phyloP scores from a whole-genome alignment of 1,140 invertebrate genomes.

The Heliconius congener region DNA sequence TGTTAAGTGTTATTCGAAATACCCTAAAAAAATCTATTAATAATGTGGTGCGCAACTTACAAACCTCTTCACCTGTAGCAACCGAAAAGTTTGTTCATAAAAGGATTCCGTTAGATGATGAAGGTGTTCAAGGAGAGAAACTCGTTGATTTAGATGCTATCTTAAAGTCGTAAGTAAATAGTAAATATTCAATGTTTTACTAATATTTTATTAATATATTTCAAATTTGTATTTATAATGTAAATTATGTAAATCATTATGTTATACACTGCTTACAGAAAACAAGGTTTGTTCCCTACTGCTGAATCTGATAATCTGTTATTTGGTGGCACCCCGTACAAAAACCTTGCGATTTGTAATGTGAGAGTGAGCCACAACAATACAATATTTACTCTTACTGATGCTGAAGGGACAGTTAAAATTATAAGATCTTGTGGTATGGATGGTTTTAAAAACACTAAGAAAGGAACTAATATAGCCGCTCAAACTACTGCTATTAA shows the following conservation, averaged over 20 bases:
- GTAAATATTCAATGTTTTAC: background rate
- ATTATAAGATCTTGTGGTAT: conserved; percentile 89
- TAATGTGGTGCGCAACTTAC: conserved; percentile 52
- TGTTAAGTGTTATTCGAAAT: conserved; percentile 34
- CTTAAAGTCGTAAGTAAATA: conserved; percentile 55
- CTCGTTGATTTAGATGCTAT: conserved; percentile 68
- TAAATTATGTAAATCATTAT: background rate
- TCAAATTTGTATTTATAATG: conserved; percentile 13
- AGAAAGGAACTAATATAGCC: conserved; percentile 97
- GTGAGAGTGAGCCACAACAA: conserved; percentile 93
- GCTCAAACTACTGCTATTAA: conserved; percentile 95
- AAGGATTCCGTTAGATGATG: conserved; percentile 69
- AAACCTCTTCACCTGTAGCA: conserved; percentile 51
- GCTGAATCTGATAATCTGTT: conserved; percentile 86
- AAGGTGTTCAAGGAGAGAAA: conserved; percentile 76
- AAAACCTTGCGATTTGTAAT: conserved; percentile 90
- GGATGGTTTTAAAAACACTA: conserved; percentile 97
- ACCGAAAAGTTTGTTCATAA: conserved; percentile 72
- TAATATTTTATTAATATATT: background rate
- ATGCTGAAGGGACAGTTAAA: conserved; percentile 84
- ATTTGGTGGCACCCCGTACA: conserved; percentile 90
- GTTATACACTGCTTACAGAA: conserved; percentile 78
- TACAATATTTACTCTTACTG: conserved; percentile 89
- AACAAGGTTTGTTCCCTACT: conserved; percentile 88
- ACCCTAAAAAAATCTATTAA: conserved; percentile 49